Percentiles rank a stretch among this genome's conserved stretches.
Conservation (phyloP, 2,888 invertebrate genomes). For the Drosophila niveifrons region DNA sequence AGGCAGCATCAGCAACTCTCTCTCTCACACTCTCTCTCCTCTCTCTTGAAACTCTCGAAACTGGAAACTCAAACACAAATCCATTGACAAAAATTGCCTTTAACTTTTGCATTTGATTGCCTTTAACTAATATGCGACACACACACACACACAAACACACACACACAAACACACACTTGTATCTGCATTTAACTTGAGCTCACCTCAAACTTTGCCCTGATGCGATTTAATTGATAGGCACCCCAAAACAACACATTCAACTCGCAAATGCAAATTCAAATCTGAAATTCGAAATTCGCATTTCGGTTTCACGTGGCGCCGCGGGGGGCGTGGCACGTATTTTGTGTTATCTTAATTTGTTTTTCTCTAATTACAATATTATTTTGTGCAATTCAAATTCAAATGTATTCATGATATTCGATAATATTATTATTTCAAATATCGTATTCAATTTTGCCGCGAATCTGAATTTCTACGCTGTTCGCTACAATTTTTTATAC, state of each 20-base stretch:
- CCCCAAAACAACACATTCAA: background rate
- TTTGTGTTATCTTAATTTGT: slow-evolving; percentile 43
- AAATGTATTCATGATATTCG: slow-evolving; percentile 20
- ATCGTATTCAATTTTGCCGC: background rate
- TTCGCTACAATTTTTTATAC: no score
- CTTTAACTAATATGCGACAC: slow-evolving; percentile 15
- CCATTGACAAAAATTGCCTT: slow-evolving; percentile 36
- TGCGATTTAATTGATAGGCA: slow-evolving; percentile 1
- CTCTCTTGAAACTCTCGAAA: slow-evolving; percentile 4
- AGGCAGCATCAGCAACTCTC: slow-evolving; percentile 20
- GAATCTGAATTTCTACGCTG: no score
- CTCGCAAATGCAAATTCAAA: no score
- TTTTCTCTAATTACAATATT: slow-evolving; percentile 45
- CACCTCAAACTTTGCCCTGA: background rate
- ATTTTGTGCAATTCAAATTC: slow-evolving; percentile 24
- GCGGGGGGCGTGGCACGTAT: slow-evolving; percentile 21
- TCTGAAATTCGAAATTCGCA: background rate
- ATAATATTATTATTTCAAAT: background rate
- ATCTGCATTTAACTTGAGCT: slow-evolving; percentile 9
- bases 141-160: slow-evolving; percentile 4
- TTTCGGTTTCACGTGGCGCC: background rate
- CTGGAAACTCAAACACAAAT: slow-evolving; percentile 59
- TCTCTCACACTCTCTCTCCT: no score
- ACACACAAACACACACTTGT: slow-evolving; percentile 6
- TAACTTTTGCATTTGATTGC: slow-evolving; percentile 28